These are phyloP conservation scores for Lates japonicus DNA, from an alignment of 2,797 vertebrate species.

Conservation along the genomic window DNA sequence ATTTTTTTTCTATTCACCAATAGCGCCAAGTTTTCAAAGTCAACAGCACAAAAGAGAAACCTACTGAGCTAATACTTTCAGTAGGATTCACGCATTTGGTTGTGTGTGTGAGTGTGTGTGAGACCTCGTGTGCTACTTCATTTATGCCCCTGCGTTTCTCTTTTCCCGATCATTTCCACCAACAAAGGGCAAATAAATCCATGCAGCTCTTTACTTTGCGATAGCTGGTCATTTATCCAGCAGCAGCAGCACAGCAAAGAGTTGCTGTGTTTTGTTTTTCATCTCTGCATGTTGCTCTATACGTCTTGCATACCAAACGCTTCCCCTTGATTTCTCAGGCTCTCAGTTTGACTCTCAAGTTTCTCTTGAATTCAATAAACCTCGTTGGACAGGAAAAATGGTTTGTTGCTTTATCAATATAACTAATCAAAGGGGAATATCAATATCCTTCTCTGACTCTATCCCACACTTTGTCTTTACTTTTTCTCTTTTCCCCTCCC, in stretches of 20 bases:
- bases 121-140: slow-evolving; percentile 19
- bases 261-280: slow-evolving; percentile 35
- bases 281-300: slow-evolving; percentile 43
- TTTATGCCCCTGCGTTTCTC: slow-evolving; percentile 20
- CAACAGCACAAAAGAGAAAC: slow-evolving; percentile 21
- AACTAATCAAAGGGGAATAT: slow-evolving; percentile 50
- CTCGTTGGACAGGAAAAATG: slow-evolving; percentile 30
- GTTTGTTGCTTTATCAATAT: slow-evolving; percentile 40
- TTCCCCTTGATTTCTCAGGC: slow-evolving; percentile 1
- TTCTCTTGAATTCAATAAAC: slow-evolving; percentile 1
- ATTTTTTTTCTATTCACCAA: not conserved
- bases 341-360: slow-evolving; percentile 15
- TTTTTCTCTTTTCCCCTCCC: not conserved
- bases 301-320: slow-evolving; percentile 49
- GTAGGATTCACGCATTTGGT: not conserved
- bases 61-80: slow-evolving; percentile 26
- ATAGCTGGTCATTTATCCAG: slow-evolving; percentile 51
- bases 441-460: slow-evolving; percentile 11
- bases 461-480: not conserved
- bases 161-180: slow-evolving; percentile 43
- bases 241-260: slow-evolving; percentile 10
- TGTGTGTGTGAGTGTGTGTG: too few relatives aligned
- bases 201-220: slow-evolving; percentile 39
- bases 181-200: slow-evolving; percentile 44
- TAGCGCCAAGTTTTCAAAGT: slow-evolving; percentile 34